Base-by-base conservation (phyloP, 2,888 invertebrate species). In the Galerucella calmariensis region DNA sequence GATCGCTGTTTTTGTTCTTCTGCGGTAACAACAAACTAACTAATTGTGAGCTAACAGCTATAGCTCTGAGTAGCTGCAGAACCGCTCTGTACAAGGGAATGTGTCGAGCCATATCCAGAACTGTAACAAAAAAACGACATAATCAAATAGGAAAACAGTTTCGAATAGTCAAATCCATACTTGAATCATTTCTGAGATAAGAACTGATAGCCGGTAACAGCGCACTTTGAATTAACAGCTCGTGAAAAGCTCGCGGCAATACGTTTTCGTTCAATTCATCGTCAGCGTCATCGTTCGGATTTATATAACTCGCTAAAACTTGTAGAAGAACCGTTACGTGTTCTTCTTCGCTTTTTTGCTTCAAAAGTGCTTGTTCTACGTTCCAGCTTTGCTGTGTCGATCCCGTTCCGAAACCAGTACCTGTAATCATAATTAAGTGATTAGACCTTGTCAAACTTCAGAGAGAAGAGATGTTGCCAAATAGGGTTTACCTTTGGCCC, bases 361-460 rank as follows among this genome's bases (percentile, higher is more conserved):
- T 90, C 78, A 95, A 88, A 68, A 98, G 88, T n/a, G 97, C 97
- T 85, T 97, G 96, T 84, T 98, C 97, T 53, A 98, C 96, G 88
- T 98, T 97, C 98, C 98, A 98, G 63, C 96, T 96, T 86, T 97
- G 97, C 78, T 95, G 94, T 12, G 97, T 98, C 27, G 96, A 96
- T 35, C 98, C 98, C 0, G 97, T 97, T 67, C 98, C 98, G 88
- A 97, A 98, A 1, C 98, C 98, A 2, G 98, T 98, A 61, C 87
- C 87, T 86, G 67, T 67, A 75, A 72, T 8, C 6, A 35, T 6
- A 35, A 35, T 27, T 5, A 27, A 35, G 35, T 35, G 35, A 35
- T 35, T 35, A 35, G 8, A 35, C 35, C 35, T 8, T 35, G 35
- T 35, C 35, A 35, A 35, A 35, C 35, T 35, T 35, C 8, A 35